These are phyloP conservation scores for Formica aserva DNA, from an alignment of 2,888 invertebrate species.

Conservation along the genomic window DNA sequence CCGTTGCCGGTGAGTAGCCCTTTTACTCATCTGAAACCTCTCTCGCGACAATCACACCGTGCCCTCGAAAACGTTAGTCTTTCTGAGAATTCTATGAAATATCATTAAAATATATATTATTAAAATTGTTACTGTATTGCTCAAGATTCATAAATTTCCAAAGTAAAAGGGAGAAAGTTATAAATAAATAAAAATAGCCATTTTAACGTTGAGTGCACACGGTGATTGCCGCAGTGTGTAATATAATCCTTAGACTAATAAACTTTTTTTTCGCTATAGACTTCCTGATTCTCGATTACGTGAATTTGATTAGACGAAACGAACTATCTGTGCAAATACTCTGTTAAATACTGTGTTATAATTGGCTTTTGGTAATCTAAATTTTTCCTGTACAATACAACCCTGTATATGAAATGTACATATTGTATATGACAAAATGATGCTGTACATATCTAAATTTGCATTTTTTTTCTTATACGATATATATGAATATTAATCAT, in stretches of 20 bases:
- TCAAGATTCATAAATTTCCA: neutral
- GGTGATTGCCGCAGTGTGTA: conserved; percentile 57
- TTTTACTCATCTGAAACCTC: conserved; percentile 56
- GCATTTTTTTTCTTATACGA: conserved; percentile 34
- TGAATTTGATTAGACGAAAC: conserved; percentile 45
- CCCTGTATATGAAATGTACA: conserved; percentile 73
- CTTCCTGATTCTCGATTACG: conserved; percentile 39
- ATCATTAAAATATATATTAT: neutral
- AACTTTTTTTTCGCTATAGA: conserved; percentile 44
- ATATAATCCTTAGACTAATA: conserved; percentile 70
- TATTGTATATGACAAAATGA: conserved; percentile 74
- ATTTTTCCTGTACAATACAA: conserved; percentile 72
- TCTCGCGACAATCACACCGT: conserved; percentile 48
- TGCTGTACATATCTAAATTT: conserved; percentile 77
- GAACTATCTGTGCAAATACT: conserved; percentile 64
- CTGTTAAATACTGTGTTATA: conserved; percentile 58
- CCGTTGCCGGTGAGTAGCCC: conserved; percentile 81
- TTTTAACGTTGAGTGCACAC: conserved; percentile 27
- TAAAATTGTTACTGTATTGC: neutral
- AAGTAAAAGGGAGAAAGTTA: neutral
- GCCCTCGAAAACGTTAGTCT: neutral
- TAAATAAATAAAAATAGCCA: neutral
- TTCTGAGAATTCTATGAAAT: neutral
- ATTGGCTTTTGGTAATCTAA: conserved; percentile 76
- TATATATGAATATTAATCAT: conserved; percentile 36